Evolutionary conservation across 2,113 vertebrate genomes (phyloP).

Genomic region (Ammodytes marinus): DNA sequence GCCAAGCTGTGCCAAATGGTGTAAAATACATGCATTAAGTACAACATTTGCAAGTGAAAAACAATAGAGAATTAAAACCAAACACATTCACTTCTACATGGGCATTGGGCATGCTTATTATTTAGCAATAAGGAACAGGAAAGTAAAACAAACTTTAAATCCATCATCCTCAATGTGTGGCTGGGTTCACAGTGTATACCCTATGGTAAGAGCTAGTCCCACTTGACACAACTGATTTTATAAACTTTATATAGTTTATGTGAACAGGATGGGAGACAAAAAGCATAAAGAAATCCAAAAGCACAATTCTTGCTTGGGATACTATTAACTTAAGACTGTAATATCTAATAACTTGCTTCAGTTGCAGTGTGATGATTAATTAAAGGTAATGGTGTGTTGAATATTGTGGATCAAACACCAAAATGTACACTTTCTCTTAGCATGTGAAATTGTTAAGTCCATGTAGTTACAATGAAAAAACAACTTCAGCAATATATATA

Average conservation of each 20-base stretch:
- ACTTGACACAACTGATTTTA: not conserved
- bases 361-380: not conserved
- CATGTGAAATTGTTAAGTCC: not conserved
- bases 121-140: not conserved
- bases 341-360: not conserved
- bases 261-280: not conserved
- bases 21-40: not conserved
- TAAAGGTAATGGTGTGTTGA: not conserved
- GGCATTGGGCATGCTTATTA: not conserved
- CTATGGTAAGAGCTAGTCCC: not conserved
- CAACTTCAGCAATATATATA: not conserved
- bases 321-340: not conserved
- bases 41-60: not conserved
- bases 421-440: not conserved
- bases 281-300: not conserved
- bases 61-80: not conserved
- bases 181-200: not conserved
- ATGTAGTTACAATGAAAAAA: not conserved
- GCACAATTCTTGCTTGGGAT: not conserved
- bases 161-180: not conserved
- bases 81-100: not conserved
- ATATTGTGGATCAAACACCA: conserved; percentile 3
- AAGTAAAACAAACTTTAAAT: not conserved
- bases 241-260: not conserved
- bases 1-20: not conserved